phyloP scores from a whole-genome alignment of 2,113 vertebrate species.

The Acinonyx jubatus region DNA sequence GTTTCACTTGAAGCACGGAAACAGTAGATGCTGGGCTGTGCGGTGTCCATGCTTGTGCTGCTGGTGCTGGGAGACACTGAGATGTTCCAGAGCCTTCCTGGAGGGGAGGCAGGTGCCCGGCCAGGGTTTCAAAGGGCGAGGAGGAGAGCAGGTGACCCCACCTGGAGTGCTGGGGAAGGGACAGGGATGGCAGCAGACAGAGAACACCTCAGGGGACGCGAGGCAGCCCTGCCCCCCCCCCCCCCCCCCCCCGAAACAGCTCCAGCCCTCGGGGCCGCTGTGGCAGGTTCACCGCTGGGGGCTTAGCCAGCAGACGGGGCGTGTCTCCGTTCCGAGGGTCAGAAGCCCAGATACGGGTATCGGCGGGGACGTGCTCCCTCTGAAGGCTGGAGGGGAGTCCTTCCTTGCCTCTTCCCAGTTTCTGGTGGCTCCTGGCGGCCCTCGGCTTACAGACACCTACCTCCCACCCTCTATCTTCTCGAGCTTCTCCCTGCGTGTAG shows the following conservation, averaged over 20 bases:
- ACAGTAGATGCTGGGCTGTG: no score
- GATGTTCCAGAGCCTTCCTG: background rate
- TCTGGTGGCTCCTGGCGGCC: background rate
- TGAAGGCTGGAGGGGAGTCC: no score
- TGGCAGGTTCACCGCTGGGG: fast-evolving
- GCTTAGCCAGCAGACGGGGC: background rate
- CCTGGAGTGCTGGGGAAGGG: background rate
- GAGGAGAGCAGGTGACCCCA: background rate
- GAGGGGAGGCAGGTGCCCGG: background rate
- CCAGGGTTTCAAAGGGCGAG: background rate
- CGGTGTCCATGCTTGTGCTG: fast-evolving
- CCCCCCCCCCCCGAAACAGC: no score
- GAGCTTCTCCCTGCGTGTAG: fast-evolving
- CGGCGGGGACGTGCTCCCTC: fast-evolving
- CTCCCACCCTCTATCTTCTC: fast-evolving
- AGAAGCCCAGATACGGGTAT: background rate
- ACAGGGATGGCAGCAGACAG: background rate
- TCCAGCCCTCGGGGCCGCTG: fast-evolving
- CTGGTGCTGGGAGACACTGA: background rate
- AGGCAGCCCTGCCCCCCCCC: no score
- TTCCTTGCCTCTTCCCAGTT: background rate
- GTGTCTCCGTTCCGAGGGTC: background rate
- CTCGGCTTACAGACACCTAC: background rate
- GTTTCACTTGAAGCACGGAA: background rate
- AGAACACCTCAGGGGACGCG: background rate